Percentiles rank a stretch among this genome's conserved stretches.
phyloP scores from a whole-genome alignment of 2,113 vertebrate genomes.

The Ciconia maguari region DNA sequence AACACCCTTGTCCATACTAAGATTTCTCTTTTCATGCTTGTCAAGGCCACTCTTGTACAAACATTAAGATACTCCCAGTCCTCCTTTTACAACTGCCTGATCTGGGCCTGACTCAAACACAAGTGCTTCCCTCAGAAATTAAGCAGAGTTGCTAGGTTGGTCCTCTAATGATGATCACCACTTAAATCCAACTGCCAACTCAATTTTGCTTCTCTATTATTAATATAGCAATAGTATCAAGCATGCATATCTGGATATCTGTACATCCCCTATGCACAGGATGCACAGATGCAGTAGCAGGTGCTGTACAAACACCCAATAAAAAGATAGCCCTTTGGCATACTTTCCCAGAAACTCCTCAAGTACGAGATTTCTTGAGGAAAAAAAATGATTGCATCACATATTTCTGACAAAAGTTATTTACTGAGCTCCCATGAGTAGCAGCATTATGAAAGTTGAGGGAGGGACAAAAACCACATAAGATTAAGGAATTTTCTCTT shows the following conservation, averaged over 20 bases:
- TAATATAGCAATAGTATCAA: background rate
- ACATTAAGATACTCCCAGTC: background rate
- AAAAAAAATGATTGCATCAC: accelerated
- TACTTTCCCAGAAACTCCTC: background rate
- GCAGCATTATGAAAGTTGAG: background rate
- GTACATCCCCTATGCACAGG: accelerated
- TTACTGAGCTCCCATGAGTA: background rate
- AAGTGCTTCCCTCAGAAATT: background rate
- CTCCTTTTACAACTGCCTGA: background rate
- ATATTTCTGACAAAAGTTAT: background rate
- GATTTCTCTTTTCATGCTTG: background rate
- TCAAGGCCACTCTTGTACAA: background rate
- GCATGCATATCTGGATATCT: background rate
- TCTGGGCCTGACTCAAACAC: background rate
- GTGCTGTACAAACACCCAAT: background rate
- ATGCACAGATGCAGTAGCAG: background rate
- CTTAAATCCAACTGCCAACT: background rate
- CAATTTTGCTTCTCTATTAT: background rate
- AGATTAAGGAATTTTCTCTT: background rate
- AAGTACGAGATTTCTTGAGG: background rate
- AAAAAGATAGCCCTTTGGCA: background rate
- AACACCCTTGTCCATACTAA: background rate
- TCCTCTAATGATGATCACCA: background rate
- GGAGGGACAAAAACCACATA: background rate
- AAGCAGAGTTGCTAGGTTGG: background rate